Conservation (phyloP, 2,113 vertebrate species). For the Antigone vipio region DNA sequence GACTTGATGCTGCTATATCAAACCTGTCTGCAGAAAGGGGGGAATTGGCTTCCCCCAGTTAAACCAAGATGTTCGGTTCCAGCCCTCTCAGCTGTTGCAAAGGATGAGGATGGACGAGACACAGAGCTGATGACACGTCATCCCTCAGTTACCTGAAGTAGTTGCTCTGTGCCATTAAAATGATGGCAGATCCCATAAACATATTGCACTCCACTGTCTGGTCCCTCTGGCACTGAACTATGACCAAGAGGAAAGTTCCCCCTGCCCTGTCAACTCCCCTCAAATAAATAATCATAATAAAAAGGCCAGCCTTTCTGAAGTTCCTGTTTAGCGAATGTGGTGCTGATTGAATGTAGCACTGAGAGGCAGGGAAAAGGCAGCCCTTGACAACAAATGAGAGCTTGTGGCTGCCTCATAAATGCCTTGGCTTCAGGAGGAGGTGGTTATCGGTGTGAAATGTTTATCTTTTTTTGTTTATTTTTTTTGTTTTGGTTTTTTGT, state of each 20-base stretch:
- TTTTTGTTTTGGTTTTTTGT: too few species aligned
- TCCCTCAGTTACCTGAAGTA: not conserved
- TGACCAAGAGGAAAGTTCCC: constrained; percentile 19
- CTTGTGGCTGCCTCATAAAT: constrained; percentile 21
- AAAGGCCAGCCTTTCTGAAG: not conserved
- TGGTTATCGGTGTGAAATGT: constrained; percentile 20
- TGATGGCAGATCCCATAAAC: constrained; percentile 24
- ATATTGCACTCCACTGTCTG: not conserved
- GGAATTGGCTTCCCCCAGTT: not conserved
- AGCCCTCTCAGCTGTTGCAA: not conserved
- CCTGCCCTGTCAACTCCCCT: not conserved
- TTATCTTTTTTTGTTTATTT: not conserved
- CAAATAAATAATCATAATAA: constrained; percentile 57
- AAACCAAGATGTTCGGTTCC: not conserved
- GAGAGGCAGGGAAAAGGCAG: constrained; percentile 23
- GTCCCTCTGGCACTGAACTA: constrained; percentile 38
- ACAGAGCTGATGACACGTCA: not conserved
- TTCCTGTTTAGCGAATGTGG: not conserved
- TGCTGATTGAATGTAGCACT: not conserved
- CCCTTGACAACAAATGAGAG: not conserved
- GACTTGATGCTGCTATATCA: not conserved
- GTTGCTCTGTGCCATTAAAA: constrained; percentile 13
- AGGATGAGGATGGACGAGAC: not conserved
- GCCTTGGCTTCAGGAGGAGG: constrained; percentile 12
- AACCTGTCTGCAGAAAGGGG: not conserved